Conservation (phyloP, 2,797 vertebrate genomes). For the Ctenosaura bakeri region DNA sequence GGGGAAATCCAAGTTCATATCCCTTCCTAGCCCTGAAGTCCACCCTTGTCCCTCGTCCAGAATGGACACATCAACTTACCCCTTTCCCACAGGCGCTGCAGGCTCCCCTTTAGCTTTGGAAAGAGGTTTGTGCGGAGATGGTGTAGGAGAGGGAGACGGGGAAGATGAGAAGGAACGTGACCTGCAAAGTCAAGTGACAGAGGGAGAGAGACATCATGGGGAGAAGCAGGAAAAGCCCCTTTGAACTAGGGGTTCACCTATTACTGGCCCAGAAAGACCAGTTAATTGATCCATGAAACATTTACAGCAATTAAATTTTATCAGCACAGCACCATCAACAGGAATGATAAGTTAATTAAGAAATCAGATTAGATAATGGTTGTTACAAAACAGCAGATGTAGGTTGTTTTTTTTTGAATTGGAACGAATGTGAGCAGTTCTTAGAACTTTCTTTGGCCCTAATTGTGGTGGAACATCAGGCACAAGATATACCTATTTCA, state of each 20-base stretch:
- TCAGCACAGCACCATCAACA: background rate
- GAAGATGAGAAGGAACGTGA: constrained; percentile 93
- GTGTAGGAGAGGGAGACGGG: constrained; percentile 91
- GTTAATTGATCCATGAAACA: background rate
- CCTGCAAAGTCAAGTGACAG: constrained; percentile 71
- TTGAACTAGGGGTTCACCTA: background rate
- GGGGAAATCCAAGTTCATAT: background rate
- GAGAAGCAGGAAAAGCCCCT: background rate
- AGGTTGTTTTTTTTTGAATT: background rate
- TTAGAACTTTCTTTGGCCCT: no score
- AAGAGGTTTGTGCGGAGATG: constrained; percentile 86
- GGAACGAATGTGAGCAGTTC: no score
- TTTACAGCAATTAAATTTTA: background rate
- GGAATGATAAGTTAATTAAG: no score
- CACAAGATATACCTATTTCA: background rate
- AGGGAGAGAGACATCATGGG: background rate
- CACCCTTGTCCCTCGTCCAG: background rate
- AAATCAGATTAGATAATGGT: background rate
- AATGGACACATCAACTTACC: constrained; percentile 78
- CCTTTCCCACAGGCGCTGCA: constrained; percentile 82
- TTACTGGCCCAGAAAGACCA: no score
- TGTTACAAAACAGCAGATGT: background rate
- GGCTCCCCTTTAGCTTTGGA: constrained; percentile 89
- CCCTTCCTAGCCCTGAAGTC: no score
- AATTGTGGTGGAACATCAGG: background rate